Evolutionary conservation across 2,888 invertebrate species (phyloP), one percentile per base, ranked within the genome.

Genomic region (Amblyjoppa proteus): DNA sequence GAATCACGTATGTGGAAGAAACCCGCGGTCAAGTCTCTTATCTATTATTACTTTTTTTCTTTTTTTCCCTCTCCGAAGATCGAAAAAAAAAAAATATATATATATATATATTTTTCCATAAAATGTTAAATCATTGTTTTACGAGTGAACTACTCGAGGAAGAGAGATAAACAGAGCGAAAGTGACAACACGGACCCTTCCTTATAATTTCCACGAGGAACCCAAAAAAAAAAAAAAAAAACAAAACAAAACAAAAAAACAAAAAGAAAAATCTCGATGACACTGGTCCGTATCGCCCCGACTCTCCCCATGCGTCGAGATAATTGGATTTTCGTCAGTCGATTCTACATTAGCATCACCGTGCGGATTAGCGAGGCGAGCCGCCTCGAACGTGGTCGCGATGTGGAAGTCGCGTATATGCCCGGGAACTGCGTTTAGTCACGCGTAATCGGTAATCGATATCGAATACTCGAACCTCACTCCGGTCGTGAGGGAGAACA

Each of bases 401-500:
- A 31, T 64, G 61, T 77, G n/a, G 28, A 87, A 85, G 87, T 87
- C 86, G 85, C 83, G 45, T 51, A 84, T 82, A 69, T 9, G 20
- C 20, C 53, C 31, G 82, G 58, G 74, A 71, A 77, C 74, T 75
- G 68, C 81, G 77, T 88, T 86, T 73, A 77, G 85, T 80, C 85
- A 83, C 86, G 84, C 83, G 82, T 87, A 89, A 89, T 89, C 87
- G 88, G 87, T 86, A 89, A 88, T 89, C 89, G 89, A 89, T 89
- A 88, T 86, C 83, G 85, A 88, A 87, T 88, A 87, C 87, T 86
- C 85, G 78, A 83, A 78, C 45, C 68, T 78, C 69, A 73, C 71
- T 78, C 56, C 49, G 79, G 16, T 13, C 34, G 16, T 16, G 56
- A 53, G 51, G 69, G 69, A 28, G 31, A 80, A 77, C 77, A 84